Evolutionary conservation across 2,113 vertebrate species (phyloP).

Genomic region (Pedetes capensis): DNA sequence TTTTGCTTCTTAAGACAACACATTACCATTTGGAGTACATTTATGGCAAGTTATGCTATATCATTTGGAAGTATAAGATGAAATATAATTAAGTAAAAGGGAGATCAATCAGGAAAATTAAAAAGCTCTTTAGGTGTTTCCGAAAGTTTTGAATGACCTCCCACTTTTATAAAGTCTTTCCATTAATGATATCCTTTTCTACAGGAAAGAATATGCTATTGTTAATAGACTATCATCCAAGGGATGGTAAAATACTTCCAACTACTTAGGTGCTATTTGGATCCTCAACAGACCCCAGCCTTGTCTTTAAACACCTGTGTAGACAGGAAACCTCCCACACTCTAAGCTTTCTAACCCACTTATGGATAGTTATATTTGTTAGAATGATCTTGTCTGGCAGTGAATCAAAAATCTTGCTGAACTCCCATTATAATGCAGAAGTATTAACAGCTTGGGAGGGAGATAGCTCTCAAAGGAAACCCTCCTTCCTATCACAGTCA

Average conservation of each 20-base stretch:
- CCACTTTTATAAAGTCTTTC: neutral
- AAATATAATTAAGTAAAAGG: slow-evolving; percentile 38
- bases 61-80: slow-evolving; percentile 52
- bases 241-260: accelerated
- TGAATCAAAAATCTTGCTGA: neutral
- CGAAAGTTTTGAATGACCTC: neutral
- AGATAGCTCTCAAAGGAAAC: neutral
- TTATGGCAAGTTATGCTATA: slow-evolving; percentile 49
- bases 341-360: neutral
- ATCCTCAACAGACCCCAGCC: accelerated
- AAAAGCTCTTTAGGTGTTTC: neutral
- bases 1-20: slow-evolving; percentile 58
- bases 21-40: slow-evolving; percentile 56
- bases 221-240: neutral
- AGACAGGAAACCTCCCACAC: neutral
- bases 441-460: neutral
- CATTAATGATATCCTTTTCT: neutral
- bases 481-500: neutral
- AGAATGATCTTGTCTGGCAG: neutral
- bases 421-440: neutral
- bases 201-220: neutral
- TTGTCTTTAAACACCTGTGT: neutral
- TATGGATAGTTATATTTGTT: neutral
- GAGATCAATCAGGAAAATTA: neutral
- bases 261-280: accelerated